phyloP scores from a whole-genome alignment of 2,888 invertebrate genomes.

The Sarcophaga rosellei region DNA sequence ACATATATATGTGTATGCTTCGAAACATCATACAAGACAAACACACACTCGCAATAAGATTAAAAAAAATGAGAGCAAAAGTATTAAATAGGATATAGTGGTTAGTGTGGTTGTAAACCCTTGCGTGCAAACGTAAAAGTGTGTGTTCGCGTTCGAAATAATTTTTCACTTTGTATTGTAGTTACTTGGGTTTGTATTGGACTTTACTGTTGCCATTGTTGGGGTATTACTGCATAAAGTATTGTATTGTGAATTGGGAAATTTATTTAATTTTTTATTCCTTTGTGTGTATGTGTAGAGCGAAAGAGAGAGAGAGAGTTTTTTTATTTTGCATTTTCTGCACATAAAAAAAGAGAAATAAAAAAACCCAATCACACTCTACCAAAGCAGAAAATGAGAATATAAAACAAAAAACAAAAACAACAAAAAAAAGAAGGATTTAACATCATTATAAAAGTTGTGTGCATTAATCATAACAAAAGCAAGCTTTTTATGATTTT shows the following conservation, averaged over 20 bases:
- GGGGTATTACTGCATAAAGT: constrained; percentile 39
- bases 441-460: constrained; percentile 59
- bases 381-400: not conserved
- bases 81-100: not conserved
- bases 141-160: constrained; percentile 1
- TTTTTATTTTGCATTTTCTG: constrained; percentile 11
- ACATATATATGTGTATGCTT: no score
- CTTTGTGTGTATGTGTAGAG: not conserved
- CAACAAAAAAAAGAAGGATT: constrained; percentile 40
- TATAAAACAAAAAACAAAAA: constrained; percentile 23
- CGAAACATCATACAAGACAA: not conserved
- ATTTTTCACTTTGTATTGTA: constrained; percentile 48
- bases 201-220: not conserved
- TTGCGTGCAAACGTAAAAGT: not conserved
- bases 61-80: not conserved
- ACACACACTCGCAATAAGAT: not conserved
- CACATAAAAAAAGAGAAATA: constrained; percentile 26
- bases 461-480: constrained; percentile 62
- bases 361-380: no score
- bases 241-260: constrained; percentile 22
- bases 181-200: not conserved
- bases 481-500: constrained; percentile 44
- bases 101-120: no score
- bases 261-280: constrained; percentile 44
- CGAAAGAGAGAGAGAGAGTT: constrained; percentile 4